Percentiles rank a stretch among this genome's conserved stretches.
These are phyloP conservation scores for Netelia melanura DNA, from an alignment of 2,888 invertebrate genomes.

Conservation along the genomic window DNA sequence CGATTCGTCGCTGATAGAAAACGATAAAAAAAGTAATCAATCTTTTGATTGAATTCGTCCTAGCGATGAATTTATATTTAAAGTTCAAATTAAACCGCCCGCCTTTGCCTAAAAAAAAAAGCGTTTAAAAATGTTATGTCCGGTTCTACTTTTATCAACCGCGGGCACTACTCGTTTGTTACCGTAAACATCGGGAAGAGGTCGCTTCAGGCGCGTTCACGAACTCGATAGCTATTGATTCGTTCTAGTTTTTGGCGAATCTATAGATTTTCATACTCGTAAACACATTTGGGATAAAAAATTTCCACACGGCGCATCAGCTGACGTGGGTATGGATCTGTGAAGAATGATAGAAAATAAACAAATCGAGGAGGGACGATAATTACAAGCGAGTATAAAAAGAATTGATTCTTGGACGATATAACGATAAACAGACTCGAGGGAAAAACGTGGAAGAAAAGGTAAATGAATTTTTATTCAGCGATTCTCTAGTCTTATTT, in stretches of 20 bases:
- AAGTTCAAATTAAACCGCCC: too few relatives aligned
- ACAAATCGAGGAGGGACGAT: neutral
- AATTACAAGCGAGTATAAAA: neutral
- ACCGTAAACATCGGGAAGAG: constrained; percentile 18
- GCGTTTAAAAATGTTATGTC: neutral
- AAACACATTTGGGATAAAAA: neutral
- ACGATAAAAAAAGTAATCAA: too few relatives aligned
- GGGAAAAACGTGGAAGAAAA: neutral
- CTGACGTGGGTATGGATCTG: constrained; percentile 5
- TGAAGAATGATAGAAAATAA: neutral
- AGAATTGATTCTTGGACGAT: neutral
- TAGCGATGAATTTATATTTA: neutral
- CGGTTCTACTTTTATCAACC: constrained; percentile 18
- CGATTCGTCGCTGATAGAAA: too few relatives aligned
- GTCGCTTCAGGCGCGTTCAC: constrained; percentile 26
- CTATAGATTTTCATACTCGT: constrained; percentile 3
- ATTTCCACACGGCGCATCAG: neutral
- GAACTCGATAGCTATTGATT: constrained; percentile 37
- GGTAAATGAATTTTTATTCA: constrained; percentile 24
- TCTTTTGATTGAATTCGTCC: neutral
- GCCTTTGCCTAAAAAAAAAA: neutral
- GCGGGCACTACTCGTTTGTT: neutral
- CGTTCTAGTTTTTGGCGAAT: neutral
- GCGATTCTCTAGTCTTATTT: neutral
- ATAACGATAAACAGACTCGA: neutral